Conservation (phyloP, 2,888 invertebrate species). For the Zelleria hepariella region DNA sequence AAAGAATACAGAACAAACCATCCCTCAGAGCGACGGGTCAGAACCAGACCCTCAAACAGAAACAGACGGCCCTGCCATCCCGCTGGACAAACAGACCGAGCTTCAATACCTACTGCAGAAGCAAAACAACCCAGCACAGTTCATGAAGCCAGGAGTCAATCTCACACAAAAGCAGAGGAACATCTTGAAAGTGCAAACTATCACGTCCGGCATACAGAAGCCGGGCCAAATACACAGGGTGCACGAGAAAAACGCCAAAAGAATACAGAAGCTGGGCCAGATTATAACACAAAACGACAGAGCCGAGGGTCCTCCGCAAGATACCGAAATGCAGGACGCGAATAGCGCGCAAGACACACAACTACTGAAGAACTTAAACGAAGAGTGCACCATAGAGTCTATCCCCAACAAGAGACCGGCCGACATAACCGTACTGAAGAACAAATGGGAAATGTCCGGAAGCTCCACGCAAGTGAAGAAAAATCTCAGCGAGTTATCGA, state of each 20-base stretch:
- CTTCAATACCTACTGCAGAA: constrained; percentile 60
- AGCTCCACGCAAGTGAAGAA: constrained; percentile 66
- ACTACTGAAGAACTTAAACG: constrained; percentile 60
- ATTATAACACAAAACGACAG: constrained; percentile 47
- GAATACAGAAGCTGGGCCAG: constrained; percentile 60
- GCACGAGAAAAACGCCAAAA: constrained; percentile 54
- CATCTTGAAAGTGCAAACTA: constrained; percentile 44
- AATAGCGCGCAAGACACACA: constrained; percentile 38
- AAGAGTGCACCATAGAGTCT: constrained; percentile 73
- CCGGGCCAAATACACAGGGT: constrained; percentile 50
- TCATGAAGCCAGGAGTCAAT: constrained; percentile 39
- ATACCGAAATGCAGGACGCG: constrained; percentile 33
- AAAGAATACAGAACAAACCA: constrained; percentile 26
- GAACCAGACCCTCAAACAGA: constrained; percentile 1
- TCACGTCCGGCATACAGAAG: constrained; percentile 43
- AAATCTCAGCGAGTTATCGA: constrained; percentile 60
- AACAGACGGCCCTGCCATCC: constrained; percentile 8
- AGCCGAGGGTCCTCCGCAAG: constrained; percentile 18
- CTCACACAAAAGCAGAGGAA: constrained; percentile 52
- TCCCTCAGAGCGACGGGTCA: constrained; percentile 32
- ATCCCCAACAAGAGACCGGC: constrained; percentile 63
- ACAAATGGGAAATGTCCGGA: constrained; percentile 67
- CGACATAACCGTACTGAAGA: constrained; percentile 61
- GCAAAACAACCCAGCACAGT: constrained; percentile 64
- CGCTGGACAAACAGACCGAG: constrained; percentile 62